phyloP scores from a whole-genome alignment of 2,888 invertebrate species.

The Drosophila buzzatii region DNA sequence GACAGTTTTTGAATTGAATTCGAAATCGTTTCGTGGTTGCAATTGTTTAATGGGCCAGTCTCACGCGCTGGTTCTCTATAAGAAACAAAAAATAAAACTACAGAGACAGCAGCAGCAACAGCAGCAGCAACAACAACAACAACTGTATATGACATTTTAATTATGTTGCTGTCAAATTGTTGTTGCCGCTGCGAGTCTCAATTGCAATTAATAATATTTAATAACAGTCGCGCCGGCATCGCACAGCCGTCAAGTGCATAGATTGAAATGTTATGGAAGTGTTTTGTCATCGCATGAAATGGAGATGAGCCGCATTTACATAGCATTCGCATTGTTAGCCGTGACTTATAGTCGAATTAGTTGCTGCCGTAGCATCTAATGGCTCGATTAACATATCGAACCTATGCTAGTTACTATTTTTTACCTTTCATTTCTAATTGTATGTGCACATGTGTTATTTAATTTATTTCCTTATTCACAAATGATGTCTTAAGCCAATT shows the following conservation, averaged over 20 bases:
- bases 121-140: slow-evolving; percentile 13
- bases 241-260: slow-evolving; percentile 61
- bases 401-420: slow-evolving; percentile 4
- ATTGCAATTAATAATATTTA: slow-evolving; percentile 78
- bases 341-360: slow-evolving; percentile 42
- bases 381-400: slow-evolving; percentile 12
- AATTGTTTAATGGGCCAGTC: slow-evolving; percentile 68
- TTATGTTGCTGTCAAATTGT: slow-evolving; percentile 78
- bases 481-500: slow-evolving; percentile 3
- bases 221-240: slow-evolving; percentile 72
- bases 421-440: not conserved
- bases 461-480: slow-evolving; percentile 27
- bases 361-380: slow-evolving; percentile 20
- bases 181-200: slow-evolving; percentile 54
- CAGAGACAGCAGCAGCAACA: slow-evolving; percentile 15
- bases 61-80: slow-evolving; percentile 51
- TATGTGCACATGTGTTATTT: not conserved
- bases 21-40: slow-evolving; percentile 25
- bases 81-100: slow-evolving; percentile 4
- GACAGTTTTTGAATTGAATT: slow-evolving; percentile 32
- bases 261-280: slow-evolving; percentile 71
- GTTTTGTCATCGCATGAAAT: slow-evolving; percentile 66
- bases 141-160: slow-evolving; percentile 75
- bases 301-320: slow-evolving; percentile 53
- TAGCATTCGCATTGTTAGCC: slow-evolving; percentile 37